Evolutionary conservation across 2,113 vertebrate species (phyloP), one percentile per base, ranked within the genome.

Genomic region (Isurus oxyrinchus): DNA sequence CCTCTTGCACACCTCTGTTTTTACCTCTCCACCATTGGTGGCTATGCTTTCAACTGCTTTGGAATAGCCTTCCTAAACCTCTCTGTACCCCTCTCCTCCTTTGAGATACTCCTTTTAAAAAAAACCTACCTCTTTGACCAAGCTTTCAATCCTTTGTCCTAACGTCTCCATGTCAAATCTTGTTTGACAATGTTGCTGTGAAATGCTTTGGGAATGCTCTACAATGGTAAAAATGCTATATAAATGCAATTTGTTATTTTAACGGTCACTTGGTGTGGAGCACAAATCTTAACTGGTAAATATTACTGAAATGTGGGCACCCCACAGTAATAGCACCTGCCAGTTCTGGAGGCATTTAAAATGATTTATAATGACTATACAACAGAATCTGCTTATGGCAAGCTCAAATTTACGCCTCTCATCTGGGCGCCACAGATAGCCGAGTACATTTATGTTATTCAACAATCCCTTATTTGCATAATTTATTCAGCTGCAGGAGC

Each of bases 401-500:
- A 6, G 88, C 55, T n/a, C 27, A 31, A 27, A 93, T 93, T 93
- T 93, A 93, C 88, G 31, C 88, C 55, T 59, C 57, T n/a, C 55
- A 59, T 93, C 57, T n/a, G 31, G 88, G 31, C 35, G 55, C 55
- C 35, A 61, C 31, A 61, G 88, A 91, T 57, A 93, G 88, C 88
- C 14, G 57, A 93, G 55, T 93, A 16, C 57, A 93, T 93, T 93
- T 93, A 93, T 93, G 55, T 93, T 59, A 93, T 61, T 93, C 88
- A 93, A 31, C 88, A 93, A 35, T 59, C 55, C 35, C 31, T n/a
- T 35, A 93, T 93, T 93, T 93, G 88, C 88, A 93, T 93, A 93
- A 93, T 93, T 93, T 93, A 93, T 93, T 93, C 88, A 93, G 57
- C 57, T 93, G 88, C 55, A 59, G 55, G 88, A 93, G 55, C 88